Percentiles rank a stretch among this genome's conserved stretches.
phyloP scores from a whole-genome alignment of 2,888 invertebrate genomes.

The Ornithoptera alexandrae region DNA sequence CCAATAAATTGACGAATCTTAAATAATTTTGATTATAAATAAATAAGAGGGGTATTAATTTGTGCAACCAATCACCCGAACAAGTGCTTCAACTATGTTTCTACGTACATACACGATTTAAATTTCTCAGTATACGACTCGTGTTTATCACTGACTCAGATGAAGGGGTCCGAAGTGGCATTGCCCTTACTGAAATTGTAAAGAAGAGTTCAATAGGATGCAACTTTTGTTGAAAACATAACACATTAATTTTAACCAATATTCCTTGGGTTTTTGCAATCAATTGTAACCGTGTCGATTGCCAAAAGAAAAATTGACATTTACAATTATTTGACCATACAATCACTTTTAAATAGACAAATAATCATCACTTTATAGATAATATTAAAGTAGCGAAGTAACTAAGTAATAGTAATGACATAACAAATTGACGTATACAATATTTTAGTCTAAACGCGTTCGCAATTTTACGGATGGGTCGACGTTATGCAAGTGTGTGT shows the following conservation, averaged over 20 bases:
- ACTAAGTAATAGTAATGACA: slow-evolving; percentile 39
- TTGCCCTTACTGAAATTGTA: slow-evolving; percentile 61
- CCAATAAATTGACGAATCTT: not conserved
- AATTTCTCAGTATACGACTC: slow-evolving; percentile 64
- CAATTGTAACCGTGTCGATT: not conserved
- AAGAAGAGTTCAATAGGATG: slow-evolving; percentile 1
- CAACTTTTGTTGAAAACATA: not conserved
- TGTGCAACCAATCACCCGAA: slow-evolving; percentile 32
- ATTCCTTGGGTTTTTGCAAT: not conserved
- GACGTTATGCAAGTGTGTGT: slow-evolving; percentile 25
- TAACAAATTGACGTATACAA: slow-evolving; percentile 34
- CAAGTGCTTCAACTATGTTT: slow-evolving; percentile 35
- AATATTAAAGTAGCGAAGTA: slow-evolving; percentile 5
- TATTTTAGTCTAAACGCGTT: slow-evolving; percentile 38
- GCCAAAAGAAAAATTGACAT: not conserved
- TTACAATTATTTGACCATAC: not conserved
- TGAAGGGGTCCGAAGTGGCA: slow-evolving; percentile 53
- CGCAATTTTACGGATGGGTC: slow-evolving; percentile 34
- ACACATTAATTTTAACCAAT: not conserved
- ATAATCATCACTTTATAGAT: not conserved
- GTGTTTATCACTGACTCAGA: slow-evolving; percentile 56
- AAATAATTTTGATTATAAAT: not conserved
- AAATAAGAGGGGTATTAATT: not conserved
- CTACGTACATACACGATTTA: slow-evolving; percentile 77
- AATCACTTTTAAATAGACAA: not conserved